Conservation (phyloP, 2,888 invertebrate species). For the Ellobium chinense region DNA sequence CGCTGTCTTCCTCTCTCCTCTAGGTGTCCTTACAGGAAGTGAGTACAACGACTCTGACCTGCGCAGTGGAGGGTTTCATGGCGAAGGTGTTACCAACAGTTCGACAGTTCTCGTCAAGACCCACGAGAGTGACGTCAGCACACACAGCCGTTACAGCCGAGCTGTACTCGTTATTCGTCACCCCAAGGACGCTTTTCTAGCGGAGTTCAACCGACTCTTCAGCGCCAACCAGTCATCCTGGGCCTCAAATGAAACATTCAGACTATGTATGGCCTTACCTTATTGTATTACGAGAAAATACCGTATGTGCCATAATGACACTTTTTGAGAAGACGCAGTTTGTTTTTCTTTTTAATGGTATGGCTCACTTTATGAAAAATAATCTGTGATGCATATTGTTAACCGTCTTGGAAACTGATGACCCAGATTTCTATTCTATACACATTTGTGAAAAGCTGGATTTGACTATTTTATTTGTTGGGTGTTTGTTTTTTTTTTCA, state of each 20-base stretch:
- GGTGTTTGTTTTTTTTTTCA: too few species aligned
- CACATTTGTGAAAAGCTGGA: too few species aligned
- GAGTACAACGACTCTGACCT: conserved; percentile 18
- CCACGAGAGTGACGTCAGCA: not conserved
- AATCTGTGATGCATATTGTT: too few species aligned
- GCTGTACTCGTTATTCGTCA: conserved; percentile 10
- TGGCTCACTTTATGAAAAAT: too few species aligned
- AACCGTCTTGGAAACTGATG: too few species aligned
- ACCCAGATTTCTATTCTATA: too few species aligned
- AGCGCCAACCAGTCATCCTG: not conserved
- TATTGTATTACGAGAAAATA: too few species aligned
- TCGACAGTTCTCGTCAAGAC: conserved; percentile 36
- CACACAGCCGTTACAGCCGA: not conserved
- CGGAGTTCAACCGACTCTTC: conserved; percentile 25
- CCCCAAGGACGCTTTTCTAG: conserved; percentile 24
- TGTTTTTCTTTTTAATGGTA: too few species aligned
- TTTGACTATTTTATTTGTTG: too few species aligned
- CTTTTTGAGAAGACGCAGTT: too few species aligned
- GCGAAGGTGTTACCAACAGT: conserved; percentile 7
- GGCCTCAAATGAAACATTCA: not conserved
- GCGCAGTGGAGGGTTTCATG: conserved; percentile 4
- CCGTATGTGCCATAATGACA: too few species aligned
- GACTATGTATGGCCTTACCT: not conserved
- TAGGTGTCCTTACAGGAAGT: conserved; percentile 34
- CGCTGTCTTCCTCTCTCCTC: too few species aligned